phyloP scores from a whole-genome alignment of 2,113 vertebrate species.

The Myotis brandtii region DNA sequence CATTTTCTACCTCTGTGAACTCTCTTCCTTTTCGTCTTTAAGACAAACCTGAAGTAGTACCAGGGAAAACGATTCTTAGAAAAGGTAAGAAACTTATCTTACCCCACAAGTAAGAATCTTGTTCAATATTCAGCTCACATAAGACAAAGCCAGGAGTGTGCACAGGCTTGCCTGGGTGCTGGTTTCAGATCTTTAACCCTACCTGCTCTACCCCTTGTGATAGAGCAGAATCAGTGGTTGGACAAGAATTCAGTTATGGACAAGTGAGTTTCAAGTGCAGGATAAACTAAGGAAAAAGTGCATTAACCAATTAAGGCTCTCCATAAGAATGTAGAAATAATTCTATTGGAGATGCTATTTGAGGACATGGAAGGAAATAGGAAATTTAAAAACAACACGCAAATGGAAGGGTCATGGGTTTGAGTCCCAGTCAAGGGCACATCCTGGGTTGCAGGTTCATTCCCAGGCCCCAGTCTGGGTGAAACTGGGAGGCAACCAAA shows the following conservation, averaged over 20 bases:
- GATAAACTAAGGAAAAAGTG: neutral
- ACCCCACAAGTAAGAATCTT: neutral
- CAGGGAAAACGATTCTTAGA: neutral
- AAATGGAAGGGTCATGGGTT: too few species aligned
- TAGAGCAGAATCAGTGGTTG: neutral
- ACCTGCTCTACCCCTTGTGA: accelerated
- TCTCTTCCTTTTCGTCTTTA: neutral
- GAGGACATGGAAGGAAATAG: neutral
- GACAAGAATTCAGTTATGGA: neutral
- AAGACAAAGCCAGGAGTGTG: neutral
- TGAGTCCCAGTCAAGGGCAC: too few species aligned
- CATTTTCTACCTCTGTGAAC: neutral
- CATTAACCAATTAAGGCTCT: accelerated
- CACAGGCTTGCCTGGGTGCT: neutral
- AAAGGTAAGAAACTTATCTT: neutral
- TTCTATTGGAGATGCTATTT: neutral
- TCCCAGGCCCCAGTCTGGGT: too few species aligned
- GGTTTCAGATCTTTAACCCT: neutral
- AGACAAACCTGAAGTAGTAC: neutral
- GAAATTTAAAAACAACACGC: neutral
- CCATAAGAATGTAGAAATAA: neutral
- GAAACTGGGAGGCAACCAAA: too few species aligned
- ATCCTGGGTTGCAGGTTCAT: too few species aligned
- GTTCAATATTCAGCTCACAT: neutral
- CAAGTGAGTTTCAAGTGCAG: neutral